Percentiles rank a stretch among this genome's conserved stretches.
Conservation (phyloP, 1,140 invertebrate genomes). For the Eriocheir sinensis region DNA sequence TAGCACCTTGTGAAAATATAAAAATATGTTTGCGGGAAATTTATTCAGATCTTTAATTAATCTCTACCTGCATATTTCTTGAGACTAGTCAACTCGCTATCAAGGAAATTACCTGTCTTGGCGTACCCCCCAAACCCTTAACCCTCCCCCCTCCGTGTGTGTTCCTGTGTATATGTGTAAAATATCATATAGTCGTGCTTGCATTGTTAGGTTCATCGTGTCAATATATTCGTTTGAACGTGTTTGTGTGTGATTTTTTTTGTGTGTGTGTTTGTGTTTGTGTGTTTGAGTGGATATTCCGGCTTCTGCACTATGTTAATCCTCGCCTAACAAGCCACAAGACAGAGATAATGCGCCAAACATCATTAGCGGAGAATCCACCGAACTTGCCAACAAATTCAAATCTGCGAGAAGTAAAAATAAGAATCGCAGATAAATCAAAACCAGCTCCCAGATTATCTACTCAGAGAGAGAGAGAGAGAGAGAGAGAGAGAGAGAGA, state of each 20-base stretch:
- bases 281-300: background rate
- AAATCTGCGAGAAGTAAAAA: background rate
- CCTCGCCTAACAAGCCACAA: background rate
- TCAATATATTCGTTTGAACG: background rate
- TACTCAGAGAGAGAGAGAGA: no score
- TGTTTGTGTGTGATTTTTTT: background rate
- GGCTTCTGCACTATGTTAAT: background rate
- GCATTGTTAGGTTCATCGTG: no score
- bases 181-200: no score
- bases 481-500: no score
- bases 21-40: background rate
- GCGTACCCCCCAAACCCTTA: no score
- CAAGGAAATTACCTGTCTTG: background rate
- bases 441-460: no score
- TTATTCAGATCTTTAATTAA: conserved; percentile 3
- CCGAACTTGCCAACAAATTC: background rate
- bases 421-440: background rate
- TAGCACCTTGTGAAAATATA: conserved; percentile 1
- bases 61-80: background rate
- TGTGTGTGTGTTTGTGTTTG: background rate
- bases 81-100: background rate
- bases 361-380: background rate
- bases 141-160: no score
- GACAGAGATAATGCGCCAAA: background rate
- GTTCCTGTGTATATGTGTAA: background rate